These are phyloP conservation scores for Xanthia icteritia DNA, from an alignment of 2,888 invertebrate species.

Conservation along the genomic window DNA sequence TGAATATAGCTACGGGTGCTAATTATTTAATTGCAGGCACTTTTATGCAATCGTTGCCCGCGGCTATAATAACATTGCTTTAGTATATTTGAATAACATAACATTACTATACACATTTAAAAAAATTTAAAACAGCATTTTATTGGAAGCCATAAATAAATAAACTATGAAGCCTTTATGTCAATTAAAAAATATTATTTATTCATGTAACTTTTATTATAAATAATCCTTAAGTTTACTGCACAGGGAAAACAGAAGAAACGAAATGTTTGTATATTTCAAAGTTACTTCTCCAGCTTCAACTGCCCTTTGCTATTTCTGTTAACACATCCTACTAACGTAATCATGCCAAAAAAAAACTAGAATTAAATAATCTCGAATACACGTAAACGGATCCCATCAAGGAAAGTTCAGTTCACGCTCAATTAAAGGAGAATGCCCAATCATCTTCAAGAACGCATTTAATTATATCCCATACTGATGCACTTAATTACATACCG, in stretches of 20 bases:
- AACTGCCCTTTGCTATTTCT: not conserved
- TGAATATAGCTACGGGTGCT: not conserved
- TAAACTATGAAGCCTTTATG: no score
- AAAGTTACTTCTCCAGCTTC: not conserved
- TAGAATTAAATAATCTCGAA: not conserved
- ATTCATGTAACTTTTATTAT: not conserved
- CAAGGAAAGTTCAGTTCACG: slow-evolving; percentile 18
- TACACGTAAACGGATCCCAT: not conserved
- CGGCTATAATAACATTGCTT: not conserved
- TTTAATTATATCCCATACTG: slow-evolving; percentile 7
- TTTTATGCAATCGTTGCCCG: not conserved
- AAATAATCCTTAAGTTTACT: not conserved
- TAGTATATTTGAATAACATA: not conserved
- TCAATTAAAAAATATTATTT: no score
- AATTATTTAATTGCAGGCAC: not conserved
- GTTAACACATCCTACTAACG: not conserved
- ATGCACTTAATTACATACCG: slow-evolving; percentile 37
- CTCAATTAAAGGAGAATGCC: slow-evolving; percentile 19
- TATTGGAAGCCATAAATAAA: not conserved
- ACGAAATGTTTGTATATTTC: not conserved
- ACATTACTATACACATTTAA: not conserved
- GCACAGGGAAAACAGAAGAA: not conserved
- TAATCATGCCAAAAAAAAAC: not conserved
- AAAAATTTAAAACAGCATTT: slow-evolving; percentile 3
- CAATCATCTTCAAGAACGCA: slow-evolving; percentile 39